Evolutionary conservation across 2,888 invertebrate genomes (phyloP), one percentile per base, ranked within the genome.

Genomic region (Buathra laborator): DNA sequence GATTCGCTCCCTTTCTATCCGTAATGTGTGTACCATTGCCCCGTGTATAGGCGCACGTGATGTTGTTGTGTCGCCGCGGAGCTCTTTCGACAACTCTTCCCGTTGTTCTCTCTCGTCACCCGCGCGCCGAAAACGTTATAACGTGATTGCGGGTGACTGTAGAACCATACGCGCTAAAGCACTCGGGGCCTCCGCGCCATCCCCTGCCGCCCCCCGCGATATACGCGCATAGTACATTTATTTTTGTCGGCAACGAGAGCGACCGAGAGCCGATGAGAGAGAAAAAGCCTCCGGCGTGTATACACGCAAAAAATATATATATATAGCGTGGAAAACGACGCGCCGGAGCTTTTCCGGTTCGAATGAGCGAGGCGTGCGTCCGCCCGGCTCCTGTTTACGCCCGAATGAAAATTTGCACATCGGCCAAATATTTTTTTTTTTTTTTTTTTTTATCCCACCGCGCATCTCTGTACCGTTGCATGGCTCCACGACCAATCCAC

Each of bases 361-460:
- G 86, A 71, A n/a, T 59, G 79, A 85, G 70, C 66, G 68, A 70
- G 43, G 68, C 51, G 43, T 51, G 43, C 44, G 59, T 83, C 85
- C 79, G 71, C 77, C 86, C 76, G 84, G 37, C 75, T 71, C 14
- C 86, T 89, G 88, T 90, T 90, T 90, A 90, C 89, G 89, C 87
- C 87, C 89, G 76, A 88, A 90, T 88, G 88, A 88, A 90, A 90
- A 89, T 89, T 89, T 90, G 84, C 90, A 81, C 89, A 84, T 67
- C 79, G 66, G 87, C 87, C 90, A 89, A 90, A 90, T 88, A 87
- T 89, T 89, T 88, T 89, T 89, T 81, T 84, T 76, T 75, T 24
- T 56, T 72, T 77, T 66, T 44, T 62, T 72, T 66, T 32, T 44
- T 29, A 68, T 86, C 84, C 74, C 70, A 51, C 70, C 74, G 44